phyloP scores from a whole-genome alignment of 1,140 invertebrate species.

The Drosophila lowei region DNA sequence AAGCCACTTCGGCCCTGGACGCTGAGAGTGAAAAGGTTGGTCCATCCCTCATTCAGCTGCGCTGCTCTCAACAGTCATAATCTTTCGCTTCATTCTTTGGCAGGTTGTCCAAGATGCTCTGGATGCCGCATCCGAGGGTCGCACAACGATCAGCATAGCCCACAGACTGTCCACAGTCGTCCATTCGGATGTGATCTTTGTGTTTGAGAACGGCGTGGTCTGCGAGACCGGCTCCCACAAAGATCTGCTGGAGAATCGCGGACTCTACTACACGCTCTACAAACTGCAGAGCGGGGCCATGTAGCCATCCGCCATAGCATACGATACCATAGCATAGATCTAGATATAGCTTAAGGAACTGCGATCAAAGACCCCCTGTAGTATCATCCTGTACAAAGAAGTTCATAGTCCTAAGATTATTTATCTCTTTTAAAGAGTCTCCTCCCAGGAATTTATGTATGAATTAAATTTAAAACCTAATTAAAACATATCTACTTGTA shows the following conservation, averaged over 20 bases:
- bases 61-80: rapidly evolving
- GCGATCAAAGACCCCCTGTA: slow-evolving; percentile 49
- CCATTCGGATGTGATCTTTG: slow-evolving; percentile 85
- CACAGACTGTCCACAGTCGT: slow-evolving; percentile 89
- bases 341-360: slow-evolving; percentile 40
- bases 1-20: slow-evolving; percentile 95
- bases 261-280: slow-evolving; percentile 89
- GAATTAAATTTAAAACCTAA: neutral
- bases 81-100: neutral
- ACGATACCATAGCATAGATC: neutral
- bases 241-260: slow-evolving; percentile 86
- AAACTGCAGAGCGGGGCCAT: slow-evolving; percentile 84
- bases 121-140: slow-evolving; percentile 87
- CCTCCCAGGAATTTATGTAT: slow-evolving; percentile 25
- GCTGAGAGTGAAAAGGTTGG: slow-evolving; percentile 89
- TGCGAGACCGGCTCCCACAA: slow-evolving; percentile 89
- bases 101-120: slow-evolving; percentile 89
- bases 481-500: slow-evolving; percentile 19
- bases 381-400: slow-evolving; percentile 21
- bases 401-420: slow-evolving; percentile 33
- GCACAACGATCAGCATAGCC: slow-evolving; percentile 92
- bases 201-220: slow-evolving; percentile 88
- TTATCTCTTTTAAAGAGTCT: slow-evolving; percentile 21
- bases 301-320: slow-evolving; percentile 16
- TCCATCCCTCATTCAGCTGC: neutral